Evolutionary conservation across 2,888 invertebrate genomes (phyloP).

Genomic region (Andrena chrysosceles): DNA sequence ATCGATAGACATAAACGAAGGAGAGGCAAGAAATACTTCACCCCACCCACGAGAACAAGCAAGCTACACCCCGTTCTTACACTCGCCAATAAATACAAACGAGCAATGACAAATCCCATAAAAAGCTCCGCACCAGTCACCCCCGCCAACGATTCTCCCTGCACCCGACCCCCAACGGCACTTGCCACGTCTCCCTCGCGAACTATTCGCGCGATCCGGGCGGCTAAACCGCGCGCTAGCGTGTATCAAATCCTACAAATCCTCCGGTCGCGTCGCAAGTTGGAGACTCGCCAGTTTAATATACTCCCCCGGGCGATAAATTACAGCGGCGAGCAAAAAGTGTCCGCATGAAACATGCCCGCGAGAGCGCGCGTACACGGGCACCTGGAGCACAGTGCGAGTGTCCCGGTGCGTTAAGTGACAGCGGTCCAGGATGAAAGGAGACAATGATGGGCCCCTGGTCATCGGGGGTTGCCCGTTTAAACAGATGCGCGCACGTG

Average conservation of each 20-base stretch:
- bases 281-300: conserved; percentile 73
- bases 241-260: conserved; percentile 63
- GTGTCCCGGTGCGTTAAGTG: neutral
- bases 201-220: conserved; percentile 43
- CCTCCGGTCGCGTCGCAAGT: conserved; percentile 55
- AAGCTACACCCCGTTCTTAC: no score
- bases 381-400: neutral
- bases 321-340: conserved; percentile 62
- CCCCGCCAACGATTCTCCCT: neutral
- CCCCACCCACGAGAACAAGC: neutral
- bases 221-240: conserved; percentile 55
- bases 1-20: conserved; percentile 12
- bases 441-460: conserved; percentile 5
- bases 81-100: no score
- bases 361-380: conserved; percentile 1
- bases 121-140: conserved; percentile 9
- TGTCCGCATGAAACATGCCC: conserved; percentile 28
- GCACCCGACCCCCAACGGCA: conserved; percentile 3
- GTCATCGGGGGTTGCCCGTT: neutral
- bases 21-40: conserved; percentile 25
- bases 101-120: conserved; percentile 21
- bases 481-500: neutral
- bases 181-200: conserved; percentile 12
- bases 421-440: neutral
- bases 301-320: conserved; percentile 67